A percentile compares a stretch with the other conserved stretches of the same genome.
These are phyloP conservation scores for Pyrrhia umbra DNA, from an alignment of 2,888 invertebrate species.

Conservation along the genomic window DNA sequence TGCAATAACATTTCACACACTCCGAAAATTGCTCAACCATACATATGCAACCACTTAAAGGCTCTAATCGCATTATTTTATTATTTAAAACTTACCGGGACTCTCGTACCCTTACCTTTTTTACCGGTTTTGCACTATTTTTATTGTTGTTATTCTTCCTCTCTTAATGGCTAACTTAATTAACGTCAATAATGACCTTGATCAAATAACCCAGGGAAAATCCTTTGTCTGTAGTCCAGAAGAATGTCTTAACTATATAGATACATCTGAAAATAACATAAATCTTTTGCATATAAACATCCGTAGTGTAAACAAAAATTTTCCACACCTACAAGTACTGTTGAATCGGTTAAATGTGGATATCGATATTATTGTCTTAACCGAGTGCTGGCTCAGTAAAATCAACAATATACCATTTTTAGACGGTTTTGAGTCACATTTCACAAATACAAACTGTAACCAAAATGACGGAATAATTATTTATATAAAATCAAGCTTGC, in stretches of 20 bases:
- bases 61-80: neutral
- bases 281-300: constrained; percentile 4
- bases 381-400: no score
- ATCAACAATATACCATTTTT: neutral
- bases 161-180: neutral
- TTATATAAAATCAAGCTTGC: constrained; percentile 9
- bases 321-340: no score
- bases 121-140: neutral
- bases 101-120: neutral
- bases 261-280: neutral
- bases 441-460: neutral
- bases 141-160: neutral
- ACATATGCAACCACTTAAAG: neutral
- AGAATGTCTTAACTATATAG: neutral
- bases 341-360: no score
- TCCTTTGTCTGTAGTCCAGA: constrained; percentile 1
- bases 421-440: constrained; percentile 1
- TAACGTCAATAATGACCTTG: constrained; percentile 1
- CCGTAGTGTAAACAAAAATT: constrained; percentile 3
- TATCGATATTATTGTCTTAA: no score
- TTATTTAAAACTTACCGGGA: neutral
- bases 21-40: neutral
- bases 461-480: constrained; percentile 17
- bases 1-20: neutral
- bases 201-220: neutral